Evolutionary conservation across 1,140 invertebrate genomes (phyloP).

Genomic region (Eupristina koningsbergeri): DNA sequence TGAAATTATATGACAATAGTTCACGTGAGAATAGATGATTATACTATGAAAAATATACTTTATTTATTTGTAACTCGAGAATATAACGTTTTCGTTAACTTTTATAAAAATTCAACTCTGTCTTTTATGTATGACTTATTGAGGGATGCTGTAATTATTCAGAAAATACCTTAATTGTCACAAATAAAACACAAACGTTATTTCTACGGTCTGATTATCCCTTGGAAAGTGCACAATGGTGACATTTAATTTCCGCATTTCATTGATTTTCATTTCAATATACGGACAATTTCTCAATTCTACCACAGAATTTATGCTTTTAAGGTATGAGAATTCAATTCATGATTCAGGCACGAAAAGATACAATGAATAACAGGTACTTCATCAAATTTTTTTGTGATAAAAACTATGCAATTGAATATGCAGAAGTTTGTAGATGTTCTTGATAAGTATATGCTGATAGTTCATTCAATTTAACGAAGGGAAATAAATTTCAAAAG

Average conservation of each 20-base stretch:
- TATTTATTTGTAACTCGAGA: no score
- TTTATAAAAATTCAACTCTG: no score
- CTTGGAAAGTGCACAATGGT: neutral
- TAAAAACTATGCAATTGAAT: neutral
- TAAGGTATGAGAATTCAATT: neutral
- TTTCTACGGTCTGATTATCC: neutral
- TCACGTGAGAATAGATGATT: no score
- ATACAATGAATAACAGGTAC: neutral
- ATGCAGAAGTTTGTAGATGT: neutral
- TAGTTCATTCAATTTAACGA: slow-evolving; percentile 3
- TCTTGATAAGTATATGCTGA: neutral
- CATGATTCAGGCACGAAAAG: neutral
- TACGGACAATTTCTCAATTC: slow-evolving; percentile 9
- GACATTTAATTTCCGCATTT: slow-evolving; percentile 29
- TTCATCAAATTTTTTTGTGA: neutral
- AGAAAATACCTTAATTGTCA: neutral
- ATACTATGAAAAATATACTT: no score
- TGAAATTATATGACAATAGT: no score
- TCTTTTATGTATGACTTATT: no score
- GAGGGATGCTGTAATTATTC: neutral
- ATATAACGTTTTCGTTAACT: no score
- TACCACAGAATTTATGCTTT: slow-evolving; percentile 21
- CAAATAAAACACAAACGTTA: neutral
- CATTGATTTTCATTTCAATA: slow-evolving; percentile 41
- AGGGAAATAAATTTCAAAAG: neutral